Evolutionary conservation across 2,113 vertebrate species (phyloP), one percentile per base, ranked within the genome.

Genomic region (Nothoprocta perdicaria): DNA sequence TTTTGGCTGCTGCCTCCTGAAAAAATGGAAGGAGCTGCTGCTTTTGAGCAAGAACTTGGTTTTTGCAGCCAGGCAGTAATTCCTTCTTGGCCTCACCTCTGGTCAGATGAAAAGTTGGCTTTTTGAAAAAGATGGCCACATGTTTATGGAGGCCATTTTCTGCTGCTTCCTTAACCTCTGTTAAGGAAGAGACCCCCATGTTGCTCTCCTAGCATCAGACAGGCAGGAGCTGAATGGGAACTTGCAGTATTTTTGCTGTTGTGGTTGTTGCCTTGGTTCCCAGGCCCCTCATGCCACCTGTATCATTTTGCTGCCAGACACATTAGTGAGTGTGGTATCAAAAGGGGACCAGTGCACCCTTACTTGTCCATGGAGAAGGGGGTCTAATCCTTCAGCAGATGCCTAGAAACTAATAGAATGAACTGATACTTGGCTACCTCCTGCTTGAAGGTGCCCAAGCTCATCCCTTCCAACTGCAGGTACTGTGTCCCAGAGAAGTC

Each of bases 121-220:
- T 15, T 55, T 75, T 48, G 19, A 23, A 48, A 23, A 48, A 48
- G 27, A 17, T 15, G 35, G 73, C 46, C 46, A 48, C 24, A 22
- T 4, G 58, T 58, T 78, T 65, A 50, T 23, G 57, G 68, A 14
- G 22, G 9, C 14, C 27, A 1, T 46, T 21, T 27, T 84, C n/a
- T 31, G 71, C 10, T 18, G 1, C 9, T 31, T 67, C 43, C 38
- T 79, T 61, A 83, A 12, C 18, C 29, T 14, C 21, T 50, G 33
- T 33, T 38, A 38, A 38, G 35, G 53, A 68, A 61, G 75, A 40
- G n/a, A 29, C 1, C 0, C 16, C 2, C 27, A 3, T 0, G 0
- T 12, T 58, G 29, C 23, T 14, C 31, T 3, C 19, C 60, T 50
- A 65, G 46, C 27, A 9, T 17, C 2, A 5, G 17, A 35, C 60